Evolutionary conservation across 2,113 vertebrate genomes (phyloP).

Genomic region (Alaudala cheleensis): DNA sequence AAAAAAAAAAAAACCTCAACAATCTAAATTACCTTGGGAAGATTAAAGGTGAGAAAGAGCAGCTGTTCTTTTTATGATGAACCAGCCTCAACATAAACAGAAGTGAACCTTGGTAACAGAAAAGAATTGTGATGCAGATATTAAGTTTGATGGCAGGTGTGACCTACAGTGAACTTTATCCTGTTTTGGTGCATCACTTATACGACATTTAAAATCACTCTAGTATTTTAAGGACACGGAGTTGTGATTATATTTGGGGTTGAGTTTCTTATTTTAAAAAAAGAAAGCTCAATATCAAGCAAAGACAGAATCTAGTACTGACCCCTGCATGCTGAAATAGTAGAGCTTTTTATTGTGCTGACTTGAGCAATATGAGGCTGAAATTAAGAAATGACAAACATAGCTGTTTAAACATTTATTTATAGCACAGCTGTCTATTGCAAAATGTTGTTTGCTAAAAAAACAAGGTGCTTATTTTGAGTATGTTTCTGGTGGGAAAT

Average conservation of each 20-base stretch:
- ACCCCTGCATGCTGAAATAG: neutral
- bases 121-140: neutral
- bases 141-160: neutral
- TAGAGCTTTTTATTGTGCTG: neutral
- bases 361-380: neutral
- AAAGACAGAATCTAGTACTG: neutral
- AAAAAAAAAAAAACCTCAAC: neutral
- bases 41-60: neutral
- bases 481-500: neutral
- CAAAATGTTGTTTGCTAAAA: neutral
- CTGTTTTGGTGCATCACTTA: neutral
- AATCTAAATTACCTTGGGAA: neutral
- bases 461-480: neutral
- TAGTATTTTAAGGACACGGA: neutral
- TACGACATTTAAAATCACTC: neutral
- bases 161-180: neutral
- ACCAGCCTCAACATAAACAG: neutral
- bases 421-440: neutral
- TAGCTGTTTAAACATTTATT: neutral
- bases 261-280: neutral
- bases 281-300: neutral
- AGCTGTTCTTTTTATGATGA: neutral
- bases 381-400: slow-evolving; percentile 9
- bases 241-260: neutral
- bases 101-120: neutral